Base-by-base conservation (phyloP, 2,888 invertebrate genomes). In the Piscicola geometra region DNA sequence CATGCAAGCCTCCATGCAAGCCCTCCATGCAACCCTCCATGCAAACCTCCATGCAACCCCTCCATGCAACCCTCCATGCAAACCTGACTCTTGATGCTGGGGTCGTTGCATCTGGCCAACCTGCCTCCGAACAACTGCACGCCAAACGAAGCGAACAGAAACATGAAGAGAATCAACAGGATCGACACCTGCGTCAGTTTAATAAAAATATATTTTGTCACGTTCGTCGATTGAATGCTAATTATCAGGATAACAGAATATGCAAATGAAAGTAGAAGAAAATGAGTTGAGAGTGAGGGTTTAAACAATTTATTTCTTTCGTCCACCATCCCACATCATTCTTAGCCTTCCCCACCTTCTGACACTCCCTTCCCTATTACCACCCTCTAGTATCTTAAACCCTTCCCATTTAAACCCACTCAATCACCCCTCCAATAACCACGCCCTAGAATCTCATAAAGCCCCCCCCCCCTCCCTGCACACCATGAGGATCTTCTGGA, bases 81-180 rank as follows among this genome's bases (percentile, higher is more conserved):
- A n/a, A 80, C 80, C 79, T 80, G 81, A 12, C 47, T 79, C 0
- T 88, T 86, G 79, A 98, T 92, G 0, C 90, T 91, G 0, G 93
- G 95, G 86, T 99, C 99, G 86, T 99, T 99, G 85, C 99, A 97
- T 35, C 96, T 89, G 0, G 97, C 97, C 82, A 99, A 87, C 83
- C 93, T 90, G 77, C 99, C 99, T 0, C 99, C 99, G 83, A 97
- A 97, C 73, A 98, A 88, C 84, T 99, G 99, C 0, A 99, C 97
- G 0, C 99, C 99, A 83, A 97, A 99, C 83, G 94, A 96, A 70
- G 99, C 99, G 86, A 99, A 99, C 35, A 99, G 94, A 86, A 99
- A 99, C 93, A 99, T 97, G 80, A 99, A 88, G 47, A 99, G 90
- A 80, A 99, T 96, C 79, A 99, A 88, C 74, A 99, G 88, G 0